Base-by-base conservation (phyloP, 2,113 vertebrate genomes). In the Penelope pileata region DNA sequence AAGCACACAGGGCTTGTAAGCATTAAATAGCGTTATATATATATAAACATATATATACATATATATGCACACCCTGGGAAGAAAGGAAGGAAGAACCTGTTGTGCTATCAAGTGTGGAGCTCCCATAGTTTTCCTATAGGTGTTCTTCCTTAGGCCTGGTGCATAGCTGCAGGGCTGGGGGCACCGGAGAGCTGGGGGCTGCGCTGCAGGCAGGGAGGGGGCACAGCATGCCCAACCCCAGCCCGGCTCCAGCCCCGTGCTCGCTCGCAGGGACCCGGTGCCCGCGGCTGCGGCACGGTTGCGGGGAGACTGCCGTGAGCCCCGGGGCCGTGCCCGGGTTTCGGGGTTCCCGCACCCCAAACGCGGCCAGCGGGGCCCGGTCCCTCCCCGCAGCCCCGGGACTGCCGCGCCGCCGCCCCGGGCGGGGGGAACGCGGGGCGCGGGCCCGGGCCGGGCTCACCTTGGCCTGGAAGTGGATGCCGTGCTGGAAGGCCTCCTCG, bases 401-500 rank as follows among this genome's bases (percentile, higher is more conserved):
- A 27, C 29, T 10, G 27, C 27, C 51, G 51, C 51, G 16, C 27
- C 27, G 27, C 51, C 29, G 45, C 29, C 62, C 32, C 76, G 42
- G 47, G 29, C 38, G 3, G 38, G 45, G 45, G 40, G 51, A 54
- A 54, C 27, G 53, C 53, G 53, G 53, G 53, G 60, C 59, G 59
- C 86, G 60, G 63, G 54, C 51, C 83, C 48, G 66, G 63, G 56
- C 79, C 43, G 69, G 72, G 53, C 91, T 98, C 97, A 99, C 99
- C 99, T 99, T 99, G 96, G 99, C 98, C 98, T 99, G 98, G 97
- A 99, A 99, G 80, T 97, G 93, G 73, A 99, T 98, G 82, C 99
- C 99, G 76, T 99, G 99, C 91, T 99, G 98, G 77, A 99, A 99
- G 64, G 99, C 99, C 95, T 99, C 99, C 74, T 99, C 99, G 94